Conservation (phyloP, 1,140 invertebrate genomes). For the Panulirus ornatus region DNA sequence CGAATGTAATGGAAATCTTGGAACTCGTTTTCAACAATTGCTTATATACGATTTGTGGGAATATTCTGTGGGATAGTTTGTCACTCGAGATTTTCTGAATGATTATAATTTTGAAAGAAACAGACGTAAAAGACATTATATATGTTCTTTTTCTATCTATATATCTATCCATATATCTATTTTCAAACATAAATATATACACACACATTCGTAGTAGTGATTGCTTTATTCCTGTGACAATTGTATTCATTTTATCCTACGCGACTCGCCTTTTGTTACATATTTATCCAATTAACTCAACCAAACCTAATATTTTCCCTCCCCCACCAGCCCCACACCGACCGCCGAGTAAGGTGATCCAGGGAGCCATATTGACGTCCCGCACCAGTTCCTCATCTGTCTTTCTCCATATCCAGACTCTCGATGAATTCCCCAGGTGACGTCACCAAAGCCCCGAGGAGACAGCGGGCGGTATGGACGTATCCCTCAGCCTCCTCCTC, state of each 20-base stretch:
- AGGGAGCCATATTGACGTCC: slow-evolving; percentile 3
- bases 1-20: slow-evolving; percentile 23
- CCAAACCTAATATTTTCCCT: neutral
- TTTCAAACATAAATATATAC: neutral
- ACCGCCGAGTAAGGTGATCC: neutral
- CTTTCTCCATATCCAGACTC: slow-evolving; percentile 19
- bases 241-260: too few species aligned
- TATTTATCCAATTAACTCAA: too few species aligned
- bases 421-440: slow-evolving; percentile 20
- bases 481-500: neutral
- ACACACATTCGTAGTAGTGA: too few species aligned
- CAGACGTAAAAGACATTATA: too few species aligned
- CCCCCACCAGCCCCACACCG: neutral
- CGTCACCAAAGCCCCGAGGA: neutral
- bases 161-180: neutral
- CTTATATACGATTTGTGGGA: neutral
- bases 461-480: neutral
- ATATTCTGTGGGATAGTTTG: slow-evolving; percentile 2
- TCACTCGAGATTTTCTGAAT: too few species aligned
- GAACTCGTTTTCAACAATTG: slow-evolving; percentile 21
- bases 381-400: slow-evolving; percentile 27
- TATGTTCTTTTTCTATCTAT: too few species aligned
- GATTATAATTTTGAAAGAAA: too few species aligned
- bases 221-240: too few species aligned
- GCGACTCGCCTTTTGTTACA: too few species aligned